These are phyloP conservation scores for Platysternon megacephalum DNA, from an alignment of 2,113 vertebrate genomes.

Conservation along the genomic window DNA sequence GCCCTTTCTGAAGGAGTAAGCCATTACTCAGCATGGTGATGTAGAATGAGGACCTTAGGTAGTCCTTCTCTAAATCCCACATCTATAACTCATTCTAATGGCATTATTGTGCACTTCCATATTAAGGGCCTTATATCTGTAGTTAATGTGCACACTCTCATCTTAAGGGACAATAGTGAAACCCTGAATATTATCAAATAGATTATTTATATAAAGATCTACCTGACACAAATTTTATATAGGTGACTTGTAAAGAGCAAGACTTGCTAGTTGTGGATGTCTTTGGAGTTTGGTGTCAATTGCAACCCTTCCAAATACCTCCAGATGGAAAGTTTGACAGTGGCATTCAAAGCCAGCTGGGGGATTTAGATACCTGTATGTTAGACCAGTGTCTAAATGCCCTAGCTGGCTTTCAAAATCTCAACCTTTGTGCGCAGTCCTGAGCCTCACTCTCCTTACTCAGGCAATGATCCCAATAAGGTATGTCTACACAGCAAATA, in stretches of 20 bases:
- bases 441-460: not conserved
- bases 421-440: not conserved
- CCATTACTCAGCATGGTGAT: not conserved
- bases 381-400: not conserved
- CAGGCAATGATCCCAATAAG: rapidly evolving
- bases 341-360: not conserved
- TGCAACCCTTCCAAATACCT: not conserved
- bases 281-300: not conserved
- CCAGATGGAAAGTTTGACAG: not conserved
- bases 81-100: not conserved
- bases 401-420: not conserved
- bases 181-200: not conserved
- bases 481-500: not conserved
- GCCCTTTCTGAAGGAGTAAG: no score
- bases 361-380: not conserved
- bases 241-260: not conserved
- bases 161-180: not conserved
- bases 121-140: not conserved
- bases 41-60: not conserved
- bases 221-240: not conserved
- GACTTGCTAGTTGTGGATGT: not conserved
- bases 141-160: not conserved
- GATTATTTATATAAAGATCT: not conserved
- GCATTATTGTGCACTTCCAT: not conserved
- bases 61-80: not conserved